Base-by-base conservation (phyloP, 2,888 invertebrate species). In the Automeris io region DNA sequence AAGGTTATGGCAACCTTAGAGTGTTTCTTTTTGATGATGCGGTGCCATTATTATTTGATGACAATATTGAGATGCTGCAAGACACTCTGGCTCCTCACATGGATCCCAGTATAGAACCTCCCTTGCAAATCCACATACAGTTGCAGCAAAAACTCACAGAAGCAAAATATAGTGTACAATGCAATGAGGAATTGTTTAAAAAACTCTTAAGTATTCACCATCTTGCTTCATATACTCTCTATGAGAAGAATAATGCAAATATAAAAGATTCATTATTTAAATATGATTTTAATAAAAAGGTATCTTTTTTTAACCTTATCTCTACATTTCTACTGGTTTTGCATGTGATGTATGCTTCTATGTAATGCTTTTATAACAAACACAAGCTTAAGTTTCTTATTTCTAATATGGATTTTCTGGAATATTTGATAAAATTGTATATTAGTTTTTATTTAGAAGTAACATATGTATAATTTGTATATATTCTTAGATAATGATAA, bases 21-120 rank as follows among this genome's bases (percentile, higher is more conserved):
- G 53, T 85, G 2, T 46, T 61, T 9, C 41, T 42, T 21, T 70
- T 57, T 32, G 70, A 71, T 49, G 79, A 81, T 47, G 73, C 72
- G 2, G 61, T 76, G 1, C 79, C 82, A 7, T 38, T 80, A 5
- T 45, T 65, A n/a, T 74, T 74, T 52, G 75, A 83, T 58, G 70
- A 75, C n/a, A 66, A 75, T 40, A 77, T 78, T 40, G 47, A 68
- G 21, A 56, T 49, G 12, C 41, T 67, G 6, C 57, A 54, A 11
- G 60, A 61, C 8, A 19, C 11, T 19, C n/a, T 19, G 5, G 7
- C 16, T 2, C 12, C 1, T 5, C 8, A 25, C 5, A 19, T 19
- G 22, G 21, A 22, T 21, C 16, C 8, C 3, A 18, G 11, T 6
- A 43, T 43, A n/a, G 55, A 63, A 13, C 65, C 69, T 7, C 49